These are phyloP conservation scores for Silurus glanis DNA, from an alignment of 2,113 vertebrate species.

Conservation along the genomic window DNA sequence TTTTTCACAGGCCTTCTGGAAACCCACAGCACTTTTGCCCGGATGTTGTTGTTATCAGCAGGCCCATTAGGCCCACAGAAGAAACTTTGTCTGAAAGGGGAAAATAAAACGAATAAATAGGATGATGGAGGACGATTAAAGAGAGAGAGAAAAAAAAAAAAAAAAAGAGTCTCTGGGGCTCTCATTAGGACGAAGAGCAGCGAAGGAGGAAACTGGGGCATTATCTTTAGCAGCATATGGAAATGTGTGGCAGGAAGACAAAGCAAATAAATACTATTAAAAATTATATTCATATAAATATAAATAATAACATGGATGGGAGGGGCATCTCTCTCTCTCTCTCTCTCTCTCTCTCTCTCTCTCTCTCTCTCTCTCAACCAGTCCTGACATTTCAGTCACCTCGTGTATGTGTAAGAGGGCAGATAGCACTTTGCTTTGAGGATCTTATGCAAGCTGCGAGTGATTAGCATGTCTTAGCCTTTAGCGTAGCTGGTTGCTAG, in stretches of 20 bases:
- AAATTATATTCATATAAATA: background rate
- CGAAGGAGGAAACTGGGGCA: background rate
- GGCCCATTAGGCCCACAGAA: background rate
- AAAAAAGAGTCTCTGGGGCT: background rate
- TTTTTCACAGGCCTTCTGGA: background rate
- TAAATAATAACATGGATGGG: background rate
- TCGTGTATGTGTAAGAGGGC: background rate
- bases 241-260: background rate
- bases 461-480: background rate
- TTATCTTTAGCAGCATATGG: background rate
- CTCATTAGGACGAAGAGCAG: background rate
- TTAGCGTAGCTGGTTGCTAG: background rate
- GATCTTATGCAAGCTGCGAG: background rate
- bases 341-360: background rate
- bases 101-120: too few relatives aligned
- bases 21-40: background rate
- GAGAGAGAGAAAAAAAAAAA: too few relatives aligned
- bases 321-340: background rate
- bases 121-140: background rate
- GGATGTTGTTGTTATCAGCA: background rate
- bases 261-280: background rate
- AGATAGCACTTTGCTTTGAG: background rate
- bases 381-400: background rate
- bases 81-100: background rate
- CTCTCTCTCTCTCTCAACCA: background rate